Base-by-base conservation (phyloP, 2,797 vertebrate genomes). In the Vireo griseus region DNA sequence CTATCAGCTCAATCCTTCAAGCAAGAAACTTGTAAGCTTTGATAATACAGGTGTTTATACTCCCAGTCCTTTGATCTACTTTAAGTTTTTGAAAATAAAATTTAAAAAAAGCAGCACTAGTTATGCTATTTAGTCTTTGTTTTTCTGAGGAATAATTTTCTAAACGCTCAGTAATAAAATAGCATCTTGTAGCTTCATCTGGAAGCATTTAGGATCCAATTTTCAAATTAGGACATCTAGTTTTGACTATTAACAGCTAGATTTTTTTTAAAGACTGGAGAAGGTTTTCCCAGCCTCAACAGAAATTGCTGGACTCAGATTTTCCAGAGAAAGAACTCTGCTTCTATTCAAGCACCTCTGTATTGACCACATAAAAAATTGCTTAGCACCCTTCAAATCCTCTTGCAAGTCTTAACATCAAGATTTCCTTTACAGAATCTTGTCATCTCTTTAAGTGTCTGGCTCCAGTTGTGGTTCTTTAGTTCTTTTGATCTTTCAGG, bases 141-240 rank as follows among this genome's bases (percentile, higher is more conserved):
- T 94, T 88, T 89, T 62, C 37, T 67, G 37, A 55, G 11, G 19
- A 84, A 73, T 66, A 65, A 66, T 73, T 92, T 94, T 12, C 33
- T 93, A 88, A 54, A 21, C 44, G 12, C 62, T 83, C 51, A 57
- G 10, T 68, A 66, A 72, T 77, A 57, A 81, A 73, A 78, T 69
- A 52, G 17, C 86, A 28, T 68, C 35, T 72, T 75, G 57, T 71
- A 77, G 58, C 44, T 88, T 80, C 9, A 42, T 31, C 25, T 78
- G 44, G 76, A 86, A 94, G 52, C 35, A 73, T 78, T 95, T 81
- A 63, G 44, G 11, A 86, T 75, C 29, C 73, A 86, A n/a, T 95
- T 94, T 94, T 94, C 92, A 86, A 78, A 93, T 94, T 94, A 81
- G 79, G 20, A 69, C 47, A 54, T 73, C 17, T 78, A 84, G 5